Conservation (phyloP, 2,888 invertebrate genomes). For the Cheilosia vernalis region DNA sequence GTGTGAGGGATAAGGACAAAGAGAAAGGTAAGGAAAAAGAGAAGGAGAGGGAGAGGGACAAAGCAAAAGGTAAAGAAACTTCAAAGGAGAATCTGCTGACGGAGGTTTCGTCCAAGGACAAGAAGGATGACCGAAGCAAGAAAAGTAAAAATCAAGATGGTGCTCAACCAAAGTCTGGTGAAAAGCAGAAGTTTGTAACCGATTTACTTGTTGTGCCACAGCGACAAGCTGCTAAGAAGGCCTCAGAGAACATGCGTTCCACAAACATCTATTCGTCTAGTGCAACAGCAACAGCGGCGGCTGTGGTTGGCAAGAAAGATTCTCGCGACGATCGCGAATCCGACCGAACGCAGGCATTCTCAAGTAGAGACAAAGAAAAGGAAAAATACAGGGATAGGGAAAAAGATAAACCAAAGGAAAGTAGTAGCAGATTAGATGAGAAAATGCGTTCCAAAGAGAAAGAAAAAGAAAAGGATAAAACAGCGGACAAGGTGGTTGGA, state of each 20-base stretch:
- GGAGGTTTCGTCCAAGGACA: constrained; percentile 42
- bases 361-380: constrained; percentile 67
- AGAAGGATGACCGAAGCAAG: constrained; percentile 64
- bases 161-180: constrained; percentile 32
- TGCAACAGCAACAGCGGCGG: constrained; percentile 41
- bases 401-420: constrained; percentile 74
- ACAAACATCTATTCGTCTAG: constrained; percentile 84
- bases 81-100: constrained; percentile 38
- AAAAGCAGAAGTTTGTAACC: constrained; percentile 85
- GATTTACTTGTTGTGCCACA: constrained; percentile 93
- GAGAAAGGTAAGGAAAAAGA: constrained; percentile 52
- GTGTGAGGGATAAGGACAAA: constrained; percentile 44
- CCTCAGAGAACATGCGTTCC: constrained; percentile 92
- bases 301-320: constrained; percentile 57
- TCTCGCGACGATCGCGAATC: constrained; percentile 61
- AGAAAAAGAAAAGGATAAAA: constrained; percentile 82
- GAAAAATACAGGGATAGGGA: constrained; percentile 69
- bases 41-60: constrained; percentile 52
- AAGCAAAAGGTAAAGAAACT: constrained; percentile 36
- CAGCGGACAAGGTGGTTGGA: constrained; percentile 79
- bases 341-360: constrained; percentile 63
- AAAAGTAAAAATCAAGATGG: constrained; percentile 48
- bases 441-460: constrained; percentile 82
- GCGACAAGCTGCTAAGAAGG: constrained; percentile 95
- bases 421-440: constrained; percentile 79